Evolutionary conservation across 1,140 invertebrate species (phyloP).

Genomic region (Drosophila nannoptera): DNA sequence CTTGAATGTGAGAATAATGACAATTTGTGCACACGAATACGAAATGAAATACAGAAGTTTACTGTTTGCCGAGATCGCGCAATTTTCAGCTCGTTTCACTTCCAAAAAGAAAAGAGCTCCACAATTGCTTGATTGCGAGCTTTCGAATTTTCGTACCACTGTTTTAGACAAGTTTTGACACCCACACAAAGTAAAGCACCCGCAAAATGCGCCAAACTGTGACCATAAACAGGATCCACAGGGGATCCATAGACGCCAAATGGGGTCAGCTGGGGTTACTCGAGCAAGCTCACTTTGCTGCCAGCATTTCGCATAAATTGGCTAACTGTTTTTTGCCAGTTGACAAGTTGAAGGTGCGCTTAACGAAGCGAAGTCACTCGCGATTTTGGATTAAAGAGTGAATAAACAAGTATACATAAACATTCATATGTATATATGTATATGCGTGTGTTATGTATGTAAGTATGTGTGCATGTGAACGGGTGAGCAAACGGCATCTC

Average conservation of each 20-base stretch:
- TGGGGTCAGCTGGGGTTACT: not conserved
- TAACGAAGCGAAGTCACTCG: slow-evolving; percentile 1
- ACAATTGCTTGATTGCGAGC: too few species aligned
- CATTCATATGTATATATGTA: not conserved
- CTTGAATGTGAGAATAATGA: slow-evolving; percentile 18
- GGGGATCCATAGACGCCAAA: not conserved
- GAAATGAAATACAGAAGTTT: too few species aligned
- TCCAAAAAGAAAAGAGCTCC: too few species aligned
- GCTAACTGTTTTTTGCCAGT: slow-evolving; percentile 31
- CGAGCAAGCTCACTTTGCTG: slow-evolving; percentile 31
- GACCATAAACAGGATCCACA: slow-evolving; percentile 27
- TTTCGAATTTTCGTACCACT: not conserved
- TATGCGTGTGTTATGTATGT: too few species aligned
- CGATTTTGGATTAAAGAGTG: slow-evolving; percentile 1
- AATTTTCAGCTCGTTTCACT: too few species aligned
- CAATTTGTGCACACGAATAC: too few species aligned
- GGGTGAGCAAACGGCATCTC: slow-evolving; percentile 2
- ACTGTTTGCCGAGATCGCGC: too few species aligned
- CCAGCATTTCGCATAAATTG: slow-evolving; percentile 42
- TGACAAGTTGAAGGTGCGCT: not conserved
- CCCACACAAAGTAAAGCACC: slow-evolving; percentile 23
- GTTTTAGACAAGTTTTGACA: slow-evolving; percentile 5
- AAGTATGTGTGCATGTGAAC: not conserved
- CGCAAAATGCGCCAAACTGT: slow-evolving; percentile 47
- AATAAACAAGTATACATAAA: not conserved